phyloP scores from a whole-genome alignment of 2,888 invertebrate species.

The Byasa hedistus region DNA sequence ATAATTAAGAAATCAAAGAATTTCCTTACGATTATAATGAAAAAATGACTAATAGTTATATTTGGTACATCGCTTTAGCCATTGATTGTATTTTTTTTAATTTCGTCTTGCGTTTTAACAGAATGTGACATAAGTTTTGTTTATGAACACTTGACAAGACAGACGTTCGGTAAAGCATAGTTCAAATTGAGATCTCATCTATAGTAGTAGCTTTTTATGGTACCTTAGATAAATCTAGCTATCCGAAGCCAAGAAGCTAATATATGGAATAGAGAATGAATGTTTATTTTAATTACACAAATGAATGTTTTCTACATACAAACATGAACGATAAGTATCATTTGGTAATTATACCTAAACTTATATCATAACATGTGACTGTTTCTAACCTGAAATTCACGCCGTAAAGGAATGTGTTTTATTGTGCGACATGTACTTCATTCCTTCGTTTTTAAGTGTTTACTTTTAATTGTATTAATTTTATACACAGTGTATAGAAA shows the following conservation, averaged over 20 bases:
- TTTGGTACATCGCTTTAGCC: constrained; percentile 8
- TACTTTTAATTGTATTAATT: neutral
- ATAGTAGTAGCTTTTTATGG: constrained; percentile 70
- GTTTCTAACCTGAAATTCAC: too few relatives aligned
- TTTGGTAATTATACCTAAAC: neutral
- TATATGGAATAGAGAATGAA: constrained; percentile 50
- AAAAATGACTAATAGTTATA: neutral
- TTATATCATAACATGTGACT: neutral
- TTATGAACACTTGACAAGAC: constrained; percentile 54
- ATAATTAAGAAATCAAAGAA: neutral
- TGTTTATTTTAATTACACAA: constrained; percentile 38
- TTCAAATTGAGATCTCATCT: constrained; percentile 79
- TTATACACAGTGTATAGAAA: neutral
- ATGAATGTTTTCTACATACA: constrained; percentile 34
- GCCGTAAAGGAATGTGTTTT: neutral
- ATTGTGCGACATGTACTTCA: neutral
- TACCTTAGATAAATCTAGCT: constrained; percentile 71
- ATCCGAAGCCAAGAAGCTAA: constrained; percentile 77
- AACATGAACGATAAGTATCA: neutral
- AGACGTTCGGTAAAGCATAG: constrained; percentile 69
- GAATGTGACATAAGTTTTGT: constrained; percentile 72
- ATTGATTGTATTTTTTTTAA: constrained; percentile 30
- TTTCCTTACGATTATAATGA: neutral
- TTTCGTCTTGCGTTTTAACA: constrained; percentile 48
- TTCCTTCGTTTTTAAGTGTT: constrained; percentile 15